phyloP scores from a whole-genome alignment of 2,888 invertebrate genomes.

The Tenthredo distinguenda region DNA sequence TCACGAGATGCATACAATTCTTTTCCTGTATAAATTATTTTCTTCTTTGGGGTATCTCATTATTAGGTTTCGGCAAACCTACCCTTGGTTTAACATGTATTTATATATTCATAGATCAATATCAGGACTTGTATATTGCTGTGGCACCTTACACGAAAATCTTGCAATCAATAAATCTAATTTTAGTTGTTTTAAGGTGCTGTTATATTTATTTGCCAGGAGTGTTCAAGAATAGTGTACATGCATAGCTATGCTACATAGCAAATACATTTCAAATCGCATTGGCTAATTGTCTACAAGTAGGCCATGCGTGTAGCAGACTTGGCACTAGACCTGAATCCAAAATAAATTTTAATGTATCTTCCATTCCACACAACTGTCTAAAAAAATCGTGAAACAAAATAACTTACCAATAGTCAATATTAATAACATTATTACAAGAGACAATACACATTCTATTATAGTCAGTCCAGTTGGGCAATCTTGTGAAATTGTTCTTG shows the following conservation, averaged over 20 bases:
- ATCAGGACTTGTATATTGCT: constrained; percentile 33
- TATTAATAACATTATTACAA: neutral
- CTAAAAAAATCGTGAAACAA: neutral
- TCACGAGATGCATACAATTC: neutral
- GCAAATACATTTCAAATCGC: constrained; percentile 30
- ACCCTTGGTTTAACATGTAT: constrained; percentile 19
- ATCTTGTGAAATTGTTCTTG: constrained; percentile 18
- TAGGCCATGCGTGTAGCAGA: constrained; percentile 34
- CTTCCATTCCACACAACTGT: neutral
- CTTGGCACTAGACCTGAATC: constrained; percentile 39
- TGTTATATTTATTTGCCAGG: constrained; percentile 24
- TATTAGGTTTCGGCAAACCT: constrained; percentile 30
- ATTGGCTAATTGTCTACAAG: constrained; percentile 47
- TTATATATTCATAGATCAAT: constrained; percentile 50
- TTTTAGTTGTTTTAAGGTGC: constrained; percentile 46
- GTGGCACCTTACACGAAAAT: constrained; percentile 52
- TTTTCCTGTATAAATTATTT: neutral
- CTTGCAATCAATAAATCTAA: constrained; percentile 50
- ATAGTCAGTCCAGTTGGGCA: constrained; percentile 1
- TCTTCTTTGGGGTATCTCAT: neutral
- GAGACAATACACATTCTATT: neutral
- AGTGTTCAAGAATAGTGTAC: constrained; percentile 7
- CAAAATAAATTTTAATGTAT: constrained; percentile 26
- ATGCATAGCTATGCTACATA: neutral
- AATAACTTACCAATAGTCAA: neutral